Evolutionary conservation across 2,888 invertebrate species (phyloP), one percentile per base, ranked within the genome.

Genomic region (Rhamphomyia laevipes): DNA sequence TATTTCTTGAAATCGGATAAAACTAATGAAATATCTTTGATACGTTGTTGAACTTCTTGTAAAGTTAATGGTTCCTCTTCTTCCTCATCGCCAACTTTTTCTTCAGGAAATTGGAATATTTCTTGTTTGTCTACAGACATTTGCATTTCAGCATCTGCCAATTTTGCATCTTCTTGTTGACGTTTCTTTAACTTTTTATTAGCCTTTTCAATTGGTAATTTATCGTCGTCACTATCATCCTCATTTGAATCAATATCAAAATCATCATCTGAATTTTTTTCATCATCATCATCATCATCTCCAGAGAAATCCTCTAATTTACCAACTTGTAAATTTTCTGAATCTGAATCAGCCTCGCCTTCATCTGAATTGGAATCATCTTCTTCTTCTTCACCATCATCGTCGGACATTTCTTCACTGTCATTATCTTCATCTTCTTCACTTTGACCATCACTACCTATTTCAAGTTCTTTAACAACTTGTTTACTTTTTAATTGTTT

Each of bases 1-100:
- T 82, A 70, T 51, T 73, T 79, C 55, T 74, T 81, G 59, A 93
- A 93, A 67, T 93, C 88, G 10, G 82, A 77, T 37, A 94, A 72
- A 4, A 92, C 88, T 55, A 79, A 73, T 10, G 86, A 74, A 41
- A 86, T 77, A 69, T 96, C 95, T 58, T 88, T 84, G 50, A 96
- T 93, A 58, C 95, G 77, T 64, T 91, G 88, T 65, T 89, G 86
- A 1, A 95, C 78, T 57, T 91, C 85, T 64, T 88, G 84, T 17
- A 95, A 73, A 56, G 81, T 84, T 2, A 81, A 73, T 16, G 80
- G 77, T 62, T 86, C 82, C 45, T 82, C 76, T 23, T 85, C 85
- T 57, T 84, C 83, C 47, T 81, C 75, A 21, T 83, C 68, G 61
- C 85, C 84, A n/a, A n/a, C n/a, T 58, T 84, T 82, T 53, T 81